Evolutionary conservation across 1,140 invertebrate species (phyloP).

Genomic region (Meteorus sp.): DNA sequence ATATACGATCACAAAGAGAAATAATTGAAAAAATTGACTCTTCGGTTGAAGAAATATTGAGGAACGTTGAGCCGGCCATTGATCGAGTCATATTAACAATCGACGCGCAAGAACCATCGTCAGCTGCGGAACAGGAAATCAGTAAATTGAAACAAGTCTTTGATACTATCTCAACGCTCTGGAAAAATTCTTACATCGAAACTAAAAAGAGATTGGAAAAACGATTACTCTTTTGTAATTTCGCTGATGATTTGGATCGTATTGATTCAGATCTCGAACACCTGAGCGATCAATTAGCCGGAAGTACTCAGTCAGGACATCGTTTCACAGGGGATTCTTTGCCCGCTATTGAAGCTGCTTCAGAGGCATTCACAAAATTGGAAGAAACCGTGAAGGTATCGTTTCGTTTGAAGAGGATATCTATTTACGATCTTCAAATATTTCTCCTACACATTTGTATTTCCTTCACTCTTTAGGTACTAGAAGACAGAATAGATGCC

Average conservation of each 20-base stretch:
- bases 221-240: conserved; percentile 69
- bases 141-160: conserved; percentile 69
- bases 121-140: conserved; percentile 69
- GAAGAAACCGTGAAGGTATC: conserved; percentile 78
- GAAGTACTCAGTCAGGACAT: conserved; percentile 30
- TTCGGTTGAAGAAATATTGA: conserved; percentile 65
- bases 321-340: conserved; percentile 66
- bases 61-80: conserved; percentile 64
- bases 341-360: conserved; percentile 68
- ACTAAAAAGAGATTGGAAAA: conserved; percentile 66
- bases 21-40: conserved; percentile 65
- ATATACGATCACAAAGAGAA: conserved; percentile 49
- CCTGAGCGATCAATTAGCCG: conserved; percentile 43
- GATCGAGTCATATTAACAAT: conserved; percentile 68
- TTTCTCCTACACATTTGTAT: not conserved
- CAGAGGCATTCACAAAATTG: conserved; percentile 75
- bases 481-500: conserved; percentile 73
- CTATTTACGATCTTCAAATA: conserved; percentile 5
- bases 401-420: conserved; percentile 8
- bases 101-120: conserved; percentile 69
- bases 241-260: conserved; percentile 71
- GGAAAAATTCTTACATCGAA: conserved; percentile 66
- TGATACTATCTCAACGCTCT: conserved; percentile 57
- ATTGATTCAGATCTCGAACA: conserved; percentile 65
- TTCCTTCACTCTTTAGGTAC: conserved; percentile 58